Evolutionary conservation across 2,113 vertebrate genomes (phyloP).

Genomic region (Atrichornis clamosus): DNA sequence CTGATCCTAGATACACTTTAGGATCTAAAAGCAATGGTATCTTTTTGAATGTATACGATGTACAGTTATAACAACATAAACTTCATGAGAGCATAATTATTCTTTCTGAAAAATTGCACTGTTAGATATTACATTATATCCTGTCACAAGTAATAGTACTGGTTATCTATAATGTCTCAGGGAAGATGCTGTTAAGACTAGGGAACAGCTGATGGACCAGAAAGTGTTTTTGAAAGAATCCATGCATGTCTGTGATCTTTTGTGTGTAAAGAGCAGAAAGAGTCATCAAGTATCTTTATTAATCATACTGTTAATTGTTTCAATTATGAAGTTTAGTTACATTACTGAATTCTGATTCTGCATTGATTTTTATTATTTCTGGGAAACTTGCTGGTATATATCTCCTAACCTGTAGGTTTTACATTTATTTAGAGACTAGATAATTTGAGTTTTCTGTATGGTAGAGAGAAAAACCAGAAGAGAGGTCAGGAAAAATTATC

Average conservation of each 20-base stretch:
- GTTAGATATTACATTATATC: neutral
- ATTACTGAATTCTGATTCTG: neutral
- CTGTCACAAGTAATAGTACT: neutral
- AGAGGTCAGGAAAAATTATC: neutral
- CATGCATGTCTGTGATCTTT: neutral
- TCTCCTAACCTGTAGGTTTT: neutral
- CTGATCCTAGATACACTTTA: neutral
- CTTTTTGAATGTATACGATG: neutral
- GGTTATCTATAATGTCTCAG: neutral
- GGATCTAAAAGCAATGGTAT: neutral
- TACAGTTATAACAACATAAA: neutral
- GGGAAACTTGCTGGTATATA: neutral
- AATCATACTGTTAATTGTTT: neutral
- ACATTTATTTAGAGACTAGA: neutral
- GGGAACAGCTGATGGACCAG: neutral
- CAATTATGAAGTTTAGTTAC: neutral
- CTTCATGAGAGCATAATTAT: neutral
- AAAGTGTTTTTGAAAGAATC: neutral
- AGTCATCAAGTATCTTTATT: neutral
- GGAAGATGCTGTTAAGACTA: neutral
- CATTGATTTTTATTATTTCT: neutral
- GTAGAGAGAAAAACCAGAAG: neutral
- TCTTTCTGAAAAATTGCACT: neutral
- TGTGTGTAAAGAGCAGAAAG: neutral
- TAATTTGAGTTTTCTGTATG: neutral